Evolutionary conservation across 2,797 vertebrate genomes (phyloP).

Genomic region (Borostomias antarcticus): DNA sequence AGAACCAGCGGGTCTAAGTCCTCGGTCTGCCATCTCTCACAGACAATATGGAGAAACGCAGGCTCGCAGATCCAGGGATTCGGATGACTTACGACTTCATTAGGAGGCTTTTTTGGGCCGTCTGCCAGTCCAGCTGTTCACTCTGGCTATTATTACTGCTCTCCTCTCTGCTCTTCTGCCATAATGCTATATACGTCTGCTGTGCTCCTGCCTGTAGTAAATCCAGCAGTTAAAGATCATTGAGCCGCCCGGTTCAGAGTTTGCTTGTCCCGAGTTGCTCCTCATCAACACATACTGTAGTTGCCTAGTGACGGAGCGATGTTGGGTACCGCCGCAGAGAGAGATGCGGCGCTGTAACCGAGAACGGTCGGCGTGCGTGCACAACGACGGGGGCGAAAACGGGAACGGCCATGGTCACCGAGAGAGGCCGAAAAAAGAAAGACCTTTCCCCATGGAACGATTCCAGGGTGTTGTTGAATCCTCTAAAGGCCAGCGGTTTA

Average conservation of each 20-base stretch:
- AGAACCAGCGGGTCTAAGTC: not conserved
- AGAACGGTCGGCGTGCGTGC: no score
- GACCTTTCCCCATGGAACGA: no score
- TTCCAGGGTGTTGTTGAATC: no score
- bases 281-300: not conserved
- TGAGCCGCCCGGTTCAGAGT: no score
- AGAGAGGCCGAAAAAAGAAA: no score
- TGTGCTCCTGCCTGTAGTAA: no score
- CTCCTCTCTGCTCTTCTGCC: not conserved
- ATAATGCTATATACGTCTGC: not conserved
- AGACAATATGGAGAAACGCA: not conserved
- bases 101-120: constrained; percentile 1
- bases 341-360: no score
- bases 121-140: constrained; percentile 9
- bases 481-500: no score
- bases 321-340: not conserved
- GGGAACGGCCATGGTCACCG: no score
- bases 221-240: not conserved
- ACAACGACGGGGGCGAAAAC: no score
- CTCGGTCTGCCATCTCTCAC: not conserved
- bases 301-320: not conserved
- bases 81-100: constrained; percentile 10
- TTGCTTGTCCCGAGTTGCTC: not conserved
- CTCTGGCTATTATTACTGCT: constrained; percentile 18
- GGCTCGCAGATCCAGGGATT: not conserved